Evolutionary conservation across 2,797 vertebrate species (phyloP).

Genomic region (Mus minutoides): DNA sequence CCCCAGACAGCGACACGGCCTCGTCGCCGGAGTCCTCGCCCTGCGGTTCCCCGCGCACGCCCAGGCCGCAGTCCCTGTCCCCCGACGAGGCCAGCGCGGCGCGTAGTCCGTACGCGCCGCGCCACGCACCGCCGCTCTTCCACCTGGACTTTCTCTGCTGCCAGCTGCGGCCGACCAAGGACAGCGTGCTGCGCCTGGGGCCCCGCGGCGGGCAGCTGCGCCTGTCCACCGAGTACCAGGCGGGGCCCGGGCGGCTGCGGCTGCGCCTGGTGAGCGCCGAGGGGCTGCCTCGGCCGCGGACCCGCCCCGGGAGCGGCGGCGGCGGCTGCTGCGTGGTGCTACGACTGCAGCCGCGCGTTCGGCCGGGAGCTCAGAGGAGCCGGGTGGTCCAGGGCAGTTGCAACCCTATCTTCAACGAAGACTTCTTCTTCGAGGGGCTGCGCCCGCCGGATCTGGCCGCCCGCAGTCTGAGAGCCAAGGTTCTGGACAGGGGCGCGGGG

Average conservation of each 20-base stretch:
- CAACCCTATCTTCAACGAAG: conserved; percentile 86
- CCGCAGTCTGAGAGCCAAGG: conserved; percentile 77
- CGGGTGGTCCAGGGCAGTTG: conserved; percentile 78
- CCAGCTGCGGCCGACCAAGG: conserved; percentile 74
- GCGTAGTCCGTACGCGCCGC: conserved; percentile 15
- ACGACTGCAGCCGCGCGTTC: conserved; percentile 63
- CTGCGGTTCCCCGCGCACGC: conserved; percentile 63
- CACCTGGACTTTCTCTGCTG: conserved; percentile 81
- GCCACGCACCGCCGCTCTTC: conserved; percentile 75
- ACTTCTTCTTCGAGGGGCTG: conserved; percentile 85
- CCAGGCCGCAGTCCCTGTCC: conserved; percentile 22
- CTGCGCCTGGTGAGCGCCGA: conserved; percentile 83
- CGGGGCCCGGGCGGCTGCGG: conserved; percentile 69
- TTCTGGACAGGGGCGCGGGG: conserved; percentile 77
- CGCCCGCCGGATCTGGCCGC: conserved; percentile 59
- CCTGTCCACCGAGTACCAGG: conserved; percentile 78
- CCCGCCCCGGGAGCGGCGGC: conserved; percentile 65
- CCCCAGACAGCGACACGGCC: conserved; percentile 71
- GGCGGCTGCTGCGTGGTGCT: conserved; percentile 81
- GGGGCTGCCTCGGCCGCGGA: conserved; percentile 65
- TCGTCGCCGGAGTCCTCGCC: conserved; percentile 79
- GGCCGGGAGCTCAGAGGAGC: conserved; percentile 75
- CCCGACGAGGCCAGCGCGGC: conserved; percentile 7
- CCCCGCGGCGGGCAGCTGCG: conserved; percentile 77
- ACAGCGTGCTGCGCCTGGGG: conserved; percentile 76